Conservation (phyloP, 2,888 invertebrate species). For the Maniola hyperantus region DNA sequence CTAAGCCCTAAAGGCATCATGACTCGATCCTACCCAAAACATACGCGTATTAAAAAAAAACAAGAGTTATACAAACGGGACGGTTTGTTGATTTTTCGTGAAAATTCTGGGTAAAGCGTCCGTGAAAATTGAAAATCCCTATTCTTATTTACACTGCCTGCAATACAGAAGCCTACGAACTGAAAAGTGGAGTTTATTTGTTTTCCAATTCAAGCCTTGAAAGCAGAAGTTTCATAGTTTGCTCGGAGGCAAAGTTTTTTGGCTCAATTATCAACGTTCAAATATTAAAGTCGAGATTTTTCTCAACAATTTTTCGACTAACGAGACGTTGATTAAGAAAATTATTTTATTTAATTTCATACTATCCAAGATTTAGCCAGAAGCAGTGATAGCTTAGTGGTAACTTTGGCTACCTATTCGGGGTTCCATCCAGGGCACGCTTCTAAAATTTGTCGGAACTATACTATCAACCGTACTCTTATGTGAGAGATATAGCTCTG, state of each 20-base stretch:
- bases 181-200: constrained; percentile 7
- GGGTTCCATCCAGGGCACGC: too few species aligned
- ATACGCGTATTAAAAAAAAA: too few species aligned
- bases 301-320: background rate
- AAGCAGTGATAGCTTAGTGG: too few species aligned
- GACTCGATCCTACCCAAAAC: too few species aligned
- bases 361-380: too few species aligned
- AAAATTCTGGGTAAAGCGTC: constrained; percentile 11
- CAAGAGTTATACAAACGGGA: background rate
- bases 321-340: background rate
- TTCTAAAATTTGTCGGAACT: too few species aligned
- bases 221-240: background rate
- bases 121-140: background rate
- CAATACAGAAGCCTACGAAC: constrained; percentile 9
- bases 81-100: constrained; percentile 12
- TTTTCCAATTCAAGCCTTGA: constrained; percentile 6
- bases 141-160: constrained; percentile 14
- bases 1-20: too few species aligned
- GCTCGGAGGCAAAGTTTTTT: constrained; percentile 2
- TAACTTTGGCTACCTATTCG: too few species aligned
- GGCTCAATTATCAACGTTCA: constrained; percentile 9
- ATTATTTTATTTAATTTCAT: background rate
- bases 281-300: background rate
- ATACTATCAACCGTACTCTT: too few species aligned
- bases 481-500: too few species aligned